Evolutionary conservation across 2,888 invertebrate genomes (phyloP), one percentile per base, ranked within the genome.

Genomic region (Lissonota sp.): DNA sequence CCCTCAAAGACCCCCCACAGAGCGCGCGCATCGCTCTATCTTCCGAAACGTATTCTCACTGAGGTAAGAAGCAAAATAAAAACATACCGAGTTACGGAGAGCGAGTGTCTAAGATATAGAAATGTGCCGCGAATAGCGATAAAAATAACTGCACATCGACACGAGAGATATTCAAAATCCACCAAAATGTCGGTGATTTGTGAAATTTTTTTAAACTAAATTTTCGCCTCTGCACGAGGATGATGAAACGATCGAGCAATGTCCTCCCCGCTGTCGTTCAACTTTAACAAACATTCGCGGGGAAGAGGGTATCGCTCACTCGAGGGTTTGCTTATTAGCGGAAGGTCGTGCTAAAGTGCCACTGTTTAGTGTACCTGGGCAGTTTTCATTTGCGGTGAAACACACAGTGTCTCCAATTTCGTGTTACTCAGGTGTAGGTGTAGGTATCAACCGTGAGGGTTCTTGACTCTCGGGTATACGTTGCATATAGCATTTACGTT

Each of bases 271-370:
- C 66, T 83, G 84, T 60, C 76, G 84, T 82, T 86, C 84, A 81
- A 85, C 85, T 86, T 88, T 87, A 85, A 75, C 86, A 86, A 74
- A 79, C 81, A 85, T 83, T 63, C 63, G 57, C 62, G 79, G 26
- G 26, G 3, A 26, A 26, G 26, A 26, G 26, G 26, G 83, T 85
- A 85, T 85, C 83, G 75, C 53, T 8, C 44, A 58, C 77, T 73
- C 57, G 44, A 70, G 76, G 16, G 83, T 77, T 84, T 82, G 87
- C 87, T 88, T 87, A 88, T 88, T 88, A 88, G 85, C 71, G 76
- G 83, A 87, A 88, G 86, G 87, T 87, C 87, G 84, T 84, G 83
- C 84, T 75, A 85, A 84, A 87, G 87, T 87, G 84, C 84, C 74
- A 83, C 84, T 87, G 84, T 87, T 87, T 85, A 86, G 84, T 84